Evolutionary conservation across 1,140 invertebrate species (phyloP), one percentile per base, ranked within the genome.

Genomic region (Conus ventricosus): DNA sequence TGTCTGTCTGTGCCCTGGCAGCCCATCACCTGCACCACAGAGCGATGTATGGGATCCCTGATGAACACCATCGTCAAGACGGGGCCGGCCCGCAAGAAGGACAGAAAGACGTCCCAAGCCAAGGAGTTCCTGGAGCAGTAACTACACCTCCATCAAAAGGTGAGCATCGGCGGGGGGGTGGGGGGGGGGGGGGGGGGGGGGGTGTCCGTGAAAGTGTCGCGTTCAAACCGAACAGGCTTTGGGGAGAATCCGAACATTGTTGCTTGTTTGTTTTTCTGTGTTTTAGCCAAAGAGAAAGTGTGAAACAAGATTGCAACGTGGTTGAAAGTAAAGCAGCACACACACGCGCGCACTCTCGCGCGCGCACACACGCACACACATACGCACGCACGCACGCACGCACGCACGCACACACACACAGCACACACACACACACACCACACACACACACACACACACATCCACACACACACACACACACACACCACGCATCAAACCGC

Each of bases 111-210:
- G 1, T 17, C 91, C 7, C 91, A 93, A 4, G 93, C 93, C 15
- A 92, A 92, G 67, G 92, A 93, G 60, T 94, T 94, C 78, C 92
- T 93, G n/a, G 92, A 94, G 13, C 91, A 93, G 82, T 94, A 94
- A 39, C 84, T 94, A 92, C 87, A 88, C 92, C 5, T 92, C 92
- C 20, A 93, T 93, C 76, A 94, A 94, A 92, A 91, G 93, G 93
- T 93, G 89, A 78, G 60, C 17, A 25, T 86, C 57, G 5, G 54
- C 25, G 27, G 20, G 25, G 76, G 63, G 63, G 60, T 78, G 67
- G 53, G 67, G 6, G 51, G 6, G 81, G 8, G 54, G 27, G 78
- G 13, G 51, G 10, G 53, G 20, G 81, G 39, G 54, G 23, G 81
- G 10, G 54, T 57, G 81, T 55, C 13, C 20, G 81, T 83, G 81